phyloP scores from a whole-genome alignment of 1,140 invertebrate genomes.

The Microvelia longipes region DNA sequence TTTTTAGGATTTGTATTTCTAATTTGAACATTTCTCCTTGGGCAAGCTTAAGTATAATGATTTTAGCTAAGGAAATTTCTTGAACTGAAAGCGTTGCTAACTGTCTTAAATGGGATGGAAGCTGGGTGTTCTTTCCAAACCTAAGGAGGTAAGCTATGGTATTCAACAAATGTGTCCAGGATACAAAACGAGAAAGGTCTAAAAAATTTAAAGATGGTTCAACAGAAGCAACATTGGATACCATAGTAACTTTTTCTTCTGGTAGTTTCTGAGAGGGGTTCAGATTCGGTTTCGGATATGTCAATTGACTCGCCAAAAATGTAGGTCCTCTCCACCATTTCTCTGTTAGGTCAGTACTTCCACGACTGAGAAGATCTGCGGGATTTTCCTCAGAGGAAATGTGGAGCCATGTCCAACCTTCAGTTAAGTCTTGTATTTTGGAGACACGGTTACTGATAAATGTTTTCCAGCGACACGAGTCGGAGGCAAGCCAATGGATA shows the following conservation, averaged over 20 bases:
- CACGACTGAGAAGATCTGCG: background rate
- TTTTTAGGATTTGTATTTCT: background rate
- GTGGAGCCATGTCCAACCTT: background rate
- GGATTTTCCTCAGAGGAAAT: background rate
- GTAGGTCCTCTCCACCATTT: background rate
- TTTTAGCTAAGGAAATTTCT: background rate
- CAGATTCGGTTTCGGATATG: background rate
- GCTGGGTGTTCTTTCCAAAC: background rate
- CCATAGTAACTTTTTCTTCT: background rate
- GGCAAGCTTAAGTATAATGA: background rate
- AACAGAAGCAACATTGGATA: background rate
- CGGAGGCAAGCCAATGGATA: conserved; percentile 17
- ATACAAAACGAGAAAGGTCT: background rate
- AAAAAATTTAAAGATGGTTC: background rate
- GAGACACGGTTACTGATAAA: conserved; percentile 19
- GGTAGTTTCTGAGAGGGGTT: background rate
- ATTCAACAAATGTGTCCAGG: background rate
- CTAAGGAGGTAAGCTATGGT: background rate
- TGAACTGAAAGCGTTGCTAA: background rate
- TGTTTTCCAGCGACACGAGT: conserved; percentile 14
- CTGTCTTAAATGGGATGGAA: background rate
- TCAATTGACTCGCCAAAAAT: background rate
- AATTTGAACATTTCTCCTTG: background rate
- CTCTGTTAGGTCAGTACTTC: background rate
- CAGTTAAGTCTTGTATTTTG: background rate